Evolutionary conservation across 2,888 invertebrate genomes (phyloP).

Genomic region (Plusia festucae): DNA sequence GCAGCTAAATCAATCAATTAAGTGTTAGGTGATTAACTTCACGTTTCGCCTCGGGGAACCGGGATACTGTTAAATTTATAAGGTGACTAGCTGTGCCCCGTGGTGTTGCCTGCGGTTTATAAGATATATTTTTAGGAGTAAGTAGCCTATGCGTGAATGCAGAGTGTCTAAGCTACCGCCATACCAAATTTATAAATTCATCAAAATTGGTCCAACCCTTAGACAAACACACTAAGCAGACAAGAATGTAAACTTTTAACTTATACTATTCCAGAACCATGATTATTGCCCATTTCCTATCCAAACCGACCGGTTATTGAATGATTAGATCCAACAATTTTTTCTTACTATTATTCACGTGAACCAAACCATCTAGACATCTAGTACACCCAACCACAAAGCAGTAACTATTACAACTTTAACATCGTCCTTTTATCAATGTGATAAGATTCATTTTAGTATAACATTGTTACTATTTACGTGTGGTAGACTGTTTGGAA

Average conservation of each 20-base stretch:
- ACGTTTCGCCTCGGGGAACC: constrained; percentile 27
- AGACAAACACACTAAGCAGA: too few species aligned
- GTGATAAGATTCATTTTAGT: not conserved
- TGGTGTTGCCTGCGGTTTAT: not conserved
- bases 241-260: too few species aligned
- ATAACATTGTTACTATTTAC: not conserved
- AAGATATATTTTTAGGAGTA: too few species aligned
- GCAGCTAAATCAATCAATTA: constrained; percentile 26
- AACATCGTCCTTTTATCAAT: not conserved
- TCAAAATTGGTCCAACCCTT: too few species aligned
- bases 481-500: not conserved
- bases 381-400: not conserved
- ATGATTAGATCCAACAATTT: not conserved
- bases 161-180: too few species aligned
- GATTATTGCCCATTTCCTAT: too few species aligned
- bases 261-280: too few species aligned
- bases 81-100: constrained; percentile 29
- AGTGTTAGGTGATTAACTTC: constrained; percentile 44
- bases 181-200: too few species aligned
- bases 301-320: not conserved
- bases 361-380: not conserved
- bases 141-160: too few species aligned
- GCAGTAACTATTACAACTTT: too few species aligned
- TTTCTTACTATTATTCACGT: not conserved
- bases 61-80: constrained; percentile 33